Conservation (phyloP, 2,797 vertebrate genomes). For the Centropyge bicolor region DNA sequence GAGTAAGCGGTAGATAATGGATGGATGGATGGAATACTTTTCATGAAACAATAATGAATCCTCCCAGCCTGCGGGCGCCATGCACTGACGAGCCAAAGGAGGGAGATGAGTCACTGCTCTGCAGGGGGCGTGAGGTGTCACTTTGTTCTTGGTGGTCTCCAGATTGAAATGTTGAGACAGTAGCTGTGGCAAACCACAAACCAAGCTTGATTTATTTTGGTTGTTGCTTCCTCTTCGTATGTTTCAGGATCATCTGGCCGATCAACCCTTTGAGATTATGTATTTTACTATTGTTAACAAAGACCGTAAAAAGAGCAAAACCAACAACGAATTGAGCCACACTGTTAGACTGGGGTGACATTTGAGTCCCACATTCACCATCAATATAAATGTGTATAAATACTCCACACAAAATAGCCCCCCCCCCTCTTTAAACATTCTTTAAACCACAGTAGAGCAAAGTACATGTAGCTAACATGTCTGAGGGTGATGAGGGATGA, state of each 20-base stretch:
- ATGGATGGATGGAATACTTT: too few species aligned
- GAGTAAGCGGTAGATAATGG: too few species aligned
- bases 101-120: background rate
- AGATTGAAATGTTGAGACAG: background rate
- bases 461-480: background rate
- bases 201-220: background rate
- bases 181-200: conserved; percentile 17
- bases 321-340: background rate
- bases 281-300: background rate
- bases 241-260: background rate
- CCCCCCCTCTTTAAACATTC: too few species aligned
- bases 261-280: background rate
- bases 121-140: background rate
- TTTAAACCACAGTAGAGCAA: background rate
- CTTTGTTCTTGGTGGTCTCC: conserved; percentile 8
- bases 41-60: background rate
- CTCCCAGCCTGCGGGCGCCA: background rate
- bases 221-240: background rate
- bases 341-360: background rate
- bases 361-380: background rate
- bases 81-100: conserved; percentile 4
- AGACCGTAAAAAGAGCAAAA: background rate
- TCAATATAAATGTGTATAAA: background rate
- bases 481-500: background rate
- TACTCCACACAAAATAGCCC: background rate